These are phyloP conservation scores for Dolichomitus sp. DNA, from an alignment of 2,888 invertebrate species.

Conservation along the genomic window DNA sequence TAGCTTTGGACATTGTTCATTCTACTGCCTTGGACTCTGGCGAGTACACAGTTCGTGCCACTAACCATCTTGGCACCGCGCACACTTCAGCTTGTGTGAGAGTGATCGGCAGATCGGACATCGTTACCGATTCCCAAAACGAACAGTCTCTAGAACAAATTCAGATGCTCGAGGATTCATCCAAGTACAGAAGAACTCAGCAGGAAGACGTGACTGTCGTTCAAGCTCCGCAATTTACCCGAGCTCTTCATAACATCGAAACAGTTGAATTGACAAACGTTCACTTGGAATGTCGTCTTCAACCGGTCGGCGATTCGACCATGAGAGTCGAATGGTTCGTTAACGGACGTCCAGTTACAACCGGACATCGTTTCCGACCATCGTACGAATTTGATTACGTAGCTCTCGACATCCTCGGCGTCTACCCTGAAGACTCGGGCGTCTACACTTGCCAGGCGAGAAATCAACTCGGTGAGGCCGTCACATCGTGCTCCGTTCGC, in stretches of 20 bases:
- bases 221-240: conserved; percentile 95
- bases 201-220: conserved; percentile 94
- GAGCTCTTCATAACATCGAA: conserved; percentile 95
- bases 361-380: conserved; percentile 97
- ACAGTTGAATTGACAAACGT: conserved; percentile 97
- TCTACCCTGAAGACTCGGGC: conserved; percentile 99
- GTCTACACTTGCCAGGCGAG: conserved; percentile 98
- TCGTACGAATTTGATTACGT: conserved; percentile 99
- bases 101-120: conserved; percentile 93
- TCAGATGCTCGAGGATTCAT: conserved; percentile 94
- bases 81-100: conserved; percentile 97
- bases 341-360: conserved; percentile 96
- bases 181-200: conserved; percentile 89
- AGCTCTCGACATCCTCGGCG: conserved; percentile 97
- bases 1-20: conserved; percentile 98
- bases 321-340: conserved; percentile 99
- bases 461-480: conserved; percentile 97
- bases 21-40: conserved; percentile 98
- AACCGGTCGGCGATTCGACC: conserved; percentile 96
- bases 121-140: conserved; percentile 96
- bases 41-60: conserved; percentile 97
- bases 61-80: conserved; percentile 97
- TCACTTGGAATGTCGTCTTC: conserved; percentile 96
- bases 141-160: conserved; percentile 97
- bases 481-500: conserved; percentile 96